These are phyloP conservation scores for Podarcis lilfordi DNA, from an alignment of 2,797 vertebrate genomes.

Conservation along the genomic window DNA sequence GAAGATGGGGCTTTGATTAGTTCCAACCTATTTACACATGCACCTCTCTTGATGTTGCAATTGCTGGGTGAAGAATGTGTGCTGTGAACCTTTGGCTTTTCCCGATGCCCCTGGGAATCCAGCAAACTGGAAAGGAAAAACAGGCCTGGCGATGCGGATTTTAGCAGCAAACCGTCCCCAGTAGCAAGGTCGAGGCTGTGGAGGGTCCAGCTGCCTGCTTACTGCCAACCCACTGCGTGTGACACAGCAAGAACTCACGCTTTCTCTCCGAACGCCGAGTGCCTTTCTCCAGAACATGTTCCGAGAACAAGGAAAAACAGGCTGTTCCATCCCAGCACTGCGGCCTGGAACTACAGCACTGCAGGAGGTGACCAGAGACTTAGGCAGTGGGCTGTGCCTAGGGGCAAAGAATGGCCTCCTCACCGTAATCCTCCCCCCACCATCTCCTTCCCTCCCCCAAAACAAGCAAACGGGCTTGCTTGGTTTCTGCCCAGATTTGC, in stretches of 20 bases:
- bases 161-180: not conserved
- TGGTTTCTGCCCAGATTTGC: not conserved
- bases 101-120: not conserved
- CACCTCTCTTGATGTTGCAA: not conserved
- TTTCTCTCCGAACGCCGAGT: not conserved
- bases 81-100: not conserved
- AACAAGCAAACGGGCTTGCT: not conserved
- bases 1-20: not conserved
- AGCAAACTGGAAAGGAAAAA: not conserved
- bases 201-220: slow-evolving; percentile 2
- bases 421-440: not conserved
- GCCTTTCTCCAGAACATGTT: slow-evolving; percentile 13
- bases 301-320: slow-evolving; percentile 39
- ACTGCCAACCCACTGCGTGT: not conserved
- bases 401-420: not conserved
- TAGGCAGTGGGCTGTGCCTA: not conserved
- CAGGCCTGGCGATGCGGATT: not conserved
- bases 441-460: not conserved
- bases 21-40: too few species aligned
- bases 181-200: not conserved
- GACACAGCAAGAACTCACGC: slow-evolving; percentile 19
- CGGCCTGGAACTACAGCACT: not conserved
- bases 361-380: not conserved
- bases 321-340: slow-evolving; percentile 26
- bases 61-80: too few species aligned